A percentile compares a stretch with the other conserved stretches of the same genome.
These are phyloP conservation scores for Meganola albula DNA, from an alignment of 2,888 invertebrate genomes.

Conservation along the genomic window DNA sequence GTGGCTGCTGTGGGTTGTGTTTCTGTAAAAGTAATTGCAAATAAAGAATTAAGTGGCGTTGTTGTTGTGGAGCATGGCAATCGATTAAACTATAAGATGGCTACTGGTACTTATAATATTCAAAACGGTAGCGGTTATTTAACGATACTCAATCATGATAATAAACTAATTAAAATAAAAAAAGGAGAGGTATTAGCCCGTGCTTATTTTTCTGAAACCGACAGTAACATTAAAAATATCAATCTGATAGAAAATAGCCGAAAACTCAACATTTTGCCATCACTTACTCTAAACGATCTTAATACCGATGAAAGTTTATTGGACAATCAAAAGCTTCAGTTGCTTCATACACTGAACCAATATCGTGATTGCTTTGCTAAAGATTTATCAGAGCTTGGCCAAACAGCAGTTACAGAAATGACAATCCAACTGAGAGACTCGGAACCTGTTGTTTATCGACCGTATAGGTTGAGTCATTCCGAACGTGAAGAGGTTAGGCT, in stretches of 20 bases:
- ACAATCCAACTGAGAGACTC: slow-evolving; percentile 1
- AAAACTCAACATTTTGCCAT: too few species aligned
- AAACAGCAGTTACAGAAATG: slow-evolving; percentile 5
- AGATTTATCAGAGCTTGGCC: slow-evolving; percentile 1
- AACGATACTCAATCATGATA: neutral
- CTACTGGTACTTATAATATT: neutral
- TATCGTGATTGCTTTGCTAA: neutral
- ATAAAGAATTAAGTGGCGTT: neutral
- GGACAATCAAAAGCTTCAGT: too few species aligned
- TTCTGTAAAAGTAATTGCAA: neutral
- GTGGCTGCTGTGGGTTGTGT: neutral
- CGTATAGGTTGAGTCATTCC: slow-evolving; percentile 1
- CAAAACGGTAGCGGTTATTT: neutral
- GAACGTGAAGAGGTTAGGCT: neutral
- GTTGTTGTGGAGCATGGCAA: neutral
- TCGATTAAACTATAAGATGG: neutral
- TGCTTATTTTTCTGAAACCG: neutral
- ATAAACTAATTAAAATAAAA: neutral
- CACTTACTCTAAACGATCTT: too few species aligned
- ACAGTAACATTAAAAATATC: neutral
- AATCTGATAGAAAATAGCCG: neutral
- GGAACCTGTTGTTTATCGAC: slow-evolving; percentile 1
- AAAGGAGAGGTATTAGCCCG: neutral
- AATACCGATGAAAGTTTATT: too few species aligned
- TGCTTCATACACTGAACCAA: too few species aligned